Conservation (phyloP, 2,797 vertebrate genomes). For the Cossypha heuglini region DNA sequence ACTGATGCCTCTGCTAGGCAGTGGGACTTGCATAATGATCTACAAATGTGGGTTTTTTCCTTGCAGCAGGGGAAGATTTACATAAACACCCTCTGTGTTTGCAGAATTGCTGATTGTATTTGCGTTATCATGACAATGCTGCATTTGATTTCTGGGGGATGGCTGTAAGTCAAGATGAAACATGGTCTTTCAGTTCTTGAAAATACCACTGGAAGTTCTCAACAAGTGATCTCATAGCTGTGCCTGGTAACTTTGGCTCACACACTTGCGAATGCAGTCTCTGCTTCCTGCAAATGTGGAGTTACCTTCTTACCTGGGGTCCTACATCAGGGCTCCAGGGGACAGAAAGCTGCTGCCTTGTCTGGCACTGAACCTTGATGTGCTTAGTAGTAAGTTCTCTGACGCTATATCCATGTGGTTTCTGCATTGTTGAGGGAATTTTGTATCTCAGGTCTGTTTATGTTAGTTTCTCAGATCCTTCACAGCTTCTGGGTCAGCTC, state of each 20-base stretch:
- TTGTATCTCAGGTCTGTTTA: background rate
- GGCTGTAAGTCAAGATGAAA: background rate
- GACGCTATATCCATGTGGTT: accelerated
- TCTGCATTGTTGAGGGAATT: background rate
- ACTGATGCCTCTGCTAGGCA: background rate
- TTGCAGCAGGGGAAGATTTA: background rate
- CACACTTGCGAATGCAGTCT: background rate
- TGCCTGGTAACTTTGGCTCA: background rate
- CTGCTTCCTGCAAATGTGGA: background rate
- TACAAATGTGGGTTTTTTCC: background rate
- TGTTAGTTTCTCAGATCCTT: background rate
- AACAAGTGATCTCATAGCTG: background rate
- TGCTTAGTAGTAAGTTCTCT: background rate
- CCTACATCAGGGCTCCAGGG: background rate
- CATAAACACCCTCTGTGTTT: background rate
- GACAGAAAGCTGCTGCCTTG: background rate
- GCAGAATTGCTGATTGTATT: accelerated
- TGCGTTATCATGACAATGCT: background rate
- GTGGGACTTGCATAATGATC: background rate
- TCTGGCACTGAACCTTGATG: accelerated
- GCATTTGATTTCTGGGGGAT: background rate
- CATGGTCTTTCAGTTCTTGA: background rate
- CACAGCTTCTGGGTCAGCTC: background rate
- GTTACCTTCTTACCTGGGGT: background rate
- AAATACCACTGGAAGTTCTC: background rate